Evolutionary conservation across 2,797 vertebrate species (phyloP).

Genomic region (Momotus momota): DNA sequence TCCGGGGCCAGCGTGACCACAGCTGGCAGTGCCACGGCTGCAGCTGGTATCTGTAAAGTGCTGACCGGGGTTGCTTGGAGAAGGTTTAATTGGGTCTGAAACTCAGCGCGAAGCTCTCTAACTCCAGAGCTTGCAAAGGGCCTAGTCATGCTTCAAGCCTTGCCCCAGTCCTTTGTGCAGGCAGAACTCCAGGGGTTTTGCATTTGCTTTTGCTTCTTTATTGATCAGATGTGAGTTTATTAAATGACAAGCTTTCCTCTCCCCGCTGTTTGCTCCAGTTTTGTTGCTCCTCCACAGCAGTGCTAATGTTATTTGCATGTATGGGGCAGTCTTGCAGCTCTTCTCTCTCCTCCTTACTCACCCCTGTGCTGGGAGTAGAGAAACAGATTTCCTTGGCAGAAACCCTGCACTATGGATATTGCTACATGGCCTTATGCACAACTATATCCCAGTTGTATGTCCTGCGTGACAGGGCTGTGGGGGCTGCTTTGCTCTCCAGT

Average conservation of each 20-base stretch:
- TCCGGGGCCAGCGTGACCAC: background rate
- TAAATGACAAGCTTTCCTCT: background rate
- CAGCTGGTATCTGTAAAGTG: background rate
- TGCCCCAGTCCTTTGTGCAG: background rate
- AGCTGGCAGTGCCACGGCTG: background rate
- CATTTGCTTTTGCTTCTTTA: background rate
- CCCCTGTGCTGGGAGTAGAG: background rate
- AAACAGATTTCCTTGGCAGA: background rate
- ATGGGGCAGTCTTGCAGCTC: background rate
- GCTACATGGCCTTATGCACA: fast-evolving
- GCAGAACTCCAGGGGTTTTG: background rate
- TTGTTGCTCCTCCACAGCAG: background rate
- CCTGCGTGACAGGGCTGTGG: background rate
- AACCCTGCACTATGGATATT: background rate
- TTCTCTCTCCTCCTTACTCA: background rate
- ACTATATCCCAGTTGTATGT: fast-evolving
- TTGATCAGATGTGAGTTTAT: background rate
- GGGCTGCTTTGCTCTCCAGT: background rate
- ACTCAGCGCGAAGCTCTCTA: fast-evolving
- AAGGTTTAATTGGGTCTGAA: background rate
- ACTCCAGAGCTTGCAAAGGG: background rate
- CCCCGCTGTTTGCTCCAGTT: background rate
- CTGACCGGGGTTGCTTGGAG: fast-evolving
- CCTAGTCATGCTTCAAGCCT: background rate
- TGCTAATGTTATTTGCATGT: background rate